phyloP scores from a whole-genome alignment of 2,113 vertebrate species.

The Psittacus erithacus region DNA sequence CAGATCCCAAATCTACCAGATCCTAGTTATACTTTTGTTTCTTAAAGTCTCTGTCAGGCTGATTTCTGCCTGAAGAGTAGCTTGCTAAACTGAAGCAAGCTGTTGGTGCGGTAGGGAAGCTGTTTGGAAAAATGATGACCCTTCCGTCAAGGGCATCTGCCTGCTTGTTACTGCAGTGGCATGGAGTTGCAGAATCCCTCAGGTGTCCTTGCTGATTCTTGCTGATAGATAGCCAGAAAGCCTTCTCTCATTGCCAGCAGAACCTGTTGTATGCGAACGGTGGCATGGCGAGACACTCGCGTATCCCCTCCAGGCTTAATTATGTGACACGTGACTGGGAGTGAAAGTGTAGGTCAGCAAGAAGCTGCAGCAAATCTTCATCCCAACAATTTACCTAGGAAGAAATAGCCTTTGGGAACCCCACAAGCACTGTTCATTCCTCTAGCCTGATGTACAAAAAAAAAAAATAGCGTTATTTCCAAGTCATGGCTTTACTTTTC shows the following conservation, averaged over 20 bases:
- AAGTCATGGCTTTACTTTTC: background rate
- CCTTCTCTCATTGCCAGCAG: background rate
- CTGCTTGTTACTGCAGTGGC: background rate
- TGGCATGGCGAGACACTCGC: fast-evolving
- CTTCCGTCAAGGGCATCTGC: background rate
- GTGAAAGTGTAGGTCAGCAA: background rate
- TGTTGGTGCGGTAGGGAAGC: background rate
- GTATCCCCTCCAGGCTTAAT: background rate
- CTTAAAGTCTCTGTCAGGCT: background rate
- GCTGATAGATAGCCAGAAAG: background rate
- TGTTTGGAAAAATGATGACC: conserved; percentile 11
- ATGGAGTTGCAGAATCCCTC: background rate
- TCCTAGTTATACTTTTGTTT: background rate
- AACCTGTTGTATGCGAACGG: background rate
- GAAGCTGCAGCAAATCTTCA: background rate
- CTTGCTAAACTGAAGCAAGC: background rate
- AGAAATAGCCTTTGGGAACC: background rate
- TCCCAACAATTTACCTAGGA: background rate
- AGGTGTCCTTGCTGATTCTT: background rate
- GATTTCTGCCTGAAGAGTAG: background rate
- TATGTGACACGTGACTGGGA: background rate
- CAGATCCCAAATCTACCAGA: background rate
- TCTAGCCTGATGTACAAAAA: background rate
- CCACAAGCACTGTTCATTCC: background rate
- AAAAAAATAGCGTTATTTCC: background rate